A percentile compares a stretch with the other conserved stretches of the same genome.
Conservation (phyloP, 2,113 vertebrate species). For the Pedetes capensis region DNA sequence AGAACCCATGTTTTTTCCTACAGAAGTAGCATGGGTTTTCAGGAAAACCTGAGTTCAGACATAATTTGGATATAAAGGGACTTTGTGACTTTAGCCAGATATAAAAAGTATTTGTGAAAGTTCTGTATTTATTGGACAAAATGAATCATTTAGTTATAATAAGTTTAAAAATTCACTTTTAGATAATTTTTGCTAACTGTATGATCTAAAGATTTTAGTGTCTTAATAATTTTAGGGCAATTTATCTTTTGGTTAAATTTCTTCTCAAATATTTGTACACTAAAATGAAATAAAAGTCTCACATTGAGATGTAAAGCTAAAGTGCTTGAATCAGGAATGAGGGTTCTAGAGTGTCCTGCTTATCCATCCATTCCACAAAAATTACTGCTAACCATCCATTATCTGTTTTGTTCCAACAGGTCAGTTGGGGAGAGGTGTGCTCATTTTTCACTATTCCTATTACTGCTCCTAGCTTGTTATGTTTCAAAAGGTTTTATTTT, state of each 20-base stretch:
- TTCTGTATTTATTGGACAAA: not conserved
- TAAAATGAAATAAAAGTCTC: not conserved
- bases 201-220: not conserved
- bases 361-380: not conserved
- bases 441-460: not conserved
- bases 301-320: not conserved
- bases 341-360: not conserved
- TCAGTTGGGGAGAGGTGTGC: not conserved
- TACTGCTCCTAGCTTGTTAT: not conserved
- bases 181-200: not conserved
- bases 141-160: not conserved
- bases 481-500: not conserved
- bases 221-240: not conserved
- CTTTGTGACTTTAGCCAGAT: not conserved
- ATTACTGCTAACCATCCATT: not conserved
- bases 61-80: not conserved
- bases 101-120: not conserved
- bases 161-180: not conserved
- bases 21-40: not conserved
- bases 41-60: not conserved
- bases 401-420: not conserved
- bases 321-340: not conserved
- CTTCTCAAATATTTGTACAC: not conserved
- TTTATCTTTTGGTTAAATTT: not conserved
- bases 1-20: not conserved